Evolutionary conservation across 2,888 invertebrate species (phyloP).

Genomic region (Metacarcinus magister): DNA sequence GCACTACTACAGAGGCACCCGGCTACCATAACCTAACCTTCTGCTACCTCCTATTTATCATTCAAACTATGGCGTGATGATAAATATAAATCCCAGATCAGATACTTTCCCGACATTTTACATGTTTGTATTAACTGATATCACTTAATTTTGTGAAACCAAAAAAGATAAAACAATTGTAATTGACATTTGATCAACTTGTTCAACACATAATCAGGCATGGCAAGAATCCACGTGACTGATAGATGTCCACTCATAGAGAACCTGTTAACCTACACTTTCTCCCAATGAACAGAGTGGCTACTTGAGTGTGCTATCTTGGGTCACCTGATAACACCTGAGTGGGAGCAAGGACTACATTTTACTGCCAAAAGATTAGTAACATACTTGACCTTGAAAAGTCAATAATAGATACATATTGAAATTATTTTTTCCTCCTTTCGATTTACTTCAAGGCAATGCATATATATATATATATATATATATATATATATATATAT

Average conservation of each 20-base stretch:
- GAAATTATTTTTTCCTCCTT: not conserved
- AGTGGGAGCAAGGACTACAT: not conserved
- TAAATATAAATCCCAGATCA: too few relatives aligned
- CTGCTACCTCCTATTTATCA: too few relatives aligned
- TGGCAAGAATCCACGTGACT: not conserved
- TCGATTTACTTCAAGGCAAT: not conserved
- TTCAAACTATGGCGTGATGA: too few relatives aligned
- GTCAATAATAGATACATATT: not conserved
- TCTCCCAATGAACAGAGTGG: not conserved
- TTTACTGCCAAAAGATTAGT: not conserved
- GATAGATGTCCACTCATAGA: not conserved
- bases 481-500: too few relatives aligned
- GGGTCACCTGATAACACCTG: not conserved
- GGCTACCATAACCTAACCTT: too few relatives aligned
- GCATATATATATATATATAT: too few relatives aligned
- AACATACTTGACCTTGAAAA: conserved; percentile 9
- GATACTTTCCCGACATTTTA: too few relatives aligned
- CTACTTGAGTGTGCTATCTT: not conserved
- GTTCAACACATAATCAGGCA: not conserved
- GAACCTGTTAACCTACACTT: conserved; percentile 22
- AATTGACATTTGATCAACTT: not conserved
- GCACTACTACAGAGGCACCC: too few relatives aligned
- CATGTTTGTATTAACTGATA: not conserved
- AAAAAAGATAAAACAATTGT: not conserved
- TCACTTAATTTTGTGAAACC: not conserved